phyloP scores from a whole-genome alignment of 2,888 invertebrate genomes.

The Amorpha juglandis region DNA sequence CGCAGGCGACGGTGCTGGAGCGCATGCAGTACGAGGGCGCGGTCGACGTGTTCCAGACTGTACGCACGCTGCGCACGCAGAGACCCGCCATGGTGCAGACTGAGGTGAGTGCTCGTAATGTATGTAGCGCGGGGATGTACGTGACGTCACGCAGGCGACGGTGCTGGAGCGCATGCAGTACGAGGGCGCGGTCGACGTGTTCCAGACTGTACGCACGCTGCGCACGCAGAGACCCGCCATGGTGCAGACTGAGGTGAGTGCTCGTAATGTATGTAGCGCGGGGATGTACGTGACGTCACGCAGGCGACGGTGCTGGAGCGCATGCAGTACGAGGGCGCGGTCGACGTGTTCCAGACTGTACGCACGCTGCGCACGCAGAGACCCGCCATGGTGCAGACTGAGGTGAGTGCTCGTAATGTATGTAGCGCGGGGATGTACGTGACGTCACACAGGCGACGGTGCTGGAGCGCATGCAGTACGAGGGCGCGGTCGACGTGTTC shows the following conservation, averaged over 20 bases:
- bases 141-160: slow-evolving; percentile 98
- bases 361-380: slow-evolving; percentile 98
- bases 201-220: slow-evolving; percentile 99
- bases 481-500: slow-evolving; percentile 99
- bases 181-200: slow-evolving; percentile 99
- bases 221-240: slow-evolving; percentile 99
- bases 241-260: slow-evolving; percentile 98
- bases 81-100: slow-evolving; percentile 99
- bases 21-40: slow-evolving; percentile 99
- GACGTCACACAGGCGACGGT: slow-evolving; percentile 98
- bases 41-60: slow-evolving; percentile 99
- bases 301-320: slow-evolving; percentile 98
- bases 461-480: slow-evolving; percentile 99
- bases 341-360: slow-evolving; percentile 99
- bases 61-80: slow-evolving; percentile 98
- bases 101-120: slow-evolving; percentile 86
- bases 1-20: slow-evolving; percentile 98
- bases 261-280: slow-evolving; percentile 85
- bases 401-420: slow-evolving; percentile 84
- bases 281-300: slow-evolving; percentile 99
- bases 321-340: slow-evolving; percentile 99
- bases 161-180: slow-evolving; percentile 99
- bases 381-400: slow-evolving; percentile 99
- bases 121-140: slow-evolving; percentile 96
- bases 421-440: slow-evolving; percentile 98